Conservation (phyloP, 2,797 vertebrate species). For the Crocodylus rhombifer region DNA sequence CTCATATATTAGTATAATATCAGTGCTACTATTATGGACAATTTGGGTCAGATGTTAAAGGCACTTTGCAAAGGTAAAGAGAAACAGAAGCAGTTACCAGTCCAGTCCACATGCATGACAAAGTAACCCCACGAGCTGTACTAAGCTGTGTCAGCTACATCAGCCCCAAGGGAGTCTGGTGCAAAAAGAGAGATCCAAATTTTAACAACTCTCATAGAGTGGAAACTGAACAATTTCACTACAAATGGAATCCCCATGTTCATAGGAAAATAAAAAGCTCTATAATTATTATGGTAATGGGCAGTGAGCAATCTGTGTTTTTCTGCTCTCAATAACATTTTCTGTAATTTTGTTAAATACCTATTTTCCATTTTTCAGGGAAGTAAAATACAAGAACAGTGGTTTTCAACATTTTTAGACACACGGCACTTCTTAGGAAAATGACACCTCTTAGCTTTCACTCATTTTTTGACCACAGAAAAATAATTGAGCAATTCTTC, state of each 20-base stretch:
- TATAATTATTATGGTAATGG: not conserved
- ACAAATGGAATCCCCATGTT: not conserved
- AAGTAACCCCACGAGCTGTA: not conserved
- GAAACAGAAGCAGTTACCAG: slow-evolving; percentile 22
- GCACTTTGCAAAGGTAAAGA: slow-evolving; percentile 2
- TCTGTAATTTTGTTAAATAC: not conserved
- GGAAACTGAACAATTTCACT: not conserved
- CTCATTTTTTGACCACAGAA: no score
- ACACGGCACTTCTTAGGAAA: no score
- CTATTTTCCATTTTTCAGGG: not conserved
- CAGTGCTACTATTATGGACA: not conserved
- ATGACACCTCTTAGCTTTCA: no score
- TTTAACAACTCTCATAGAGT: not conserved
- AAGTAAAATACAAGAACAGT: not conserved
- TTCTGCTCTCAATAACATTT: not conserved
- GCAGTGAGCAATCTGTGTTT: not conserved
- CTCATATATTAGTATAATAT: not conserved
- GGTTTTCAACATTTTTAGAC: no score
- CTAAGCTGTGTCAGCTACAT: not conserved
- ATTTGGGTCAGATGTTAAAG: not conserved
- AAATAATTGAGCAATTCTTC: no score
- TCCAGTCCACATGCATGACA: not conserved
- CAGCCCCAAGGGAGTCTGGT: not conserved
- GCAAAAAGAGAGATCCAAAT: not conserved
- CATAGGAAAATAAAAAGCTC: accelerated